Conservation (phyloP, 2,888 invertebrate genomes). For the Liopterus haemorrhoidalis region DNA sequence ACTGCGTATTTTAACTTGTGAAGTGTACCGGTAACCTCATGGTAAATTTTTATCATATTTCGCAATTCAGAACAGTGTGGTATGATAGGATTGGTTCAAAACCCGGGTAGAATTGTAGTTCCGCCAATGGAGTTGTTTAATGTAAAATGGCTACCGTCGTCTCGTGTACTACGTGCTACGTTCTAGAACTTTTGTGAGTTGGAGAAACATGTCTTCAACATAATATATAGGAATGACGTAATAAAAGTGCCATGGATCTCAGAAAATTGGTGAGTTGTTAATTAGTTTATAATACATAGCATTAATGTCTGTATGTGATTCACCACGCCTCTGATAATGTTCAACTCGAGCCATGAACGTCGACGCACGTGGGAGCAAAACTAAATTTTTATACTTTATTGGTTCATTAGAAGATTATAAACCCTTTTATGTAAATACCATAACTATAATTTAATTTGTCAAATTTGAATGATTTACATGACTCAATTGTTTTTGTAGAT, state of each 20-base stretch:
- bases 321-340: conserved; percentile 19
- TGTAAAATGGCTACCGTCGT: conserved; percentile 22
- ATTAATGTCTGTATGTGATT: conserved; percentile 1
- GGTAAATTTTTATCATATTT: no score
- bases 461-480: background rate
- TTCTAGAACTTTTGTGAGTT: conserved; percentile 18
- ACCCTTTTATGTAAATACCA: background rate
- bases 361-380: conserved; percentile 23
- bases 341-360: conserved; percentile 10
- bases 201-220: conserved; percentile 24
- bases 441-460: background rate
- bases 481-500: background rate
- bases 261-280: conserved; percentile 19
- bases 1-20: no score
- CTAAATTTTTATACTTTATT: conserved; percentile 19
- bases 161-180: conserved; percentile 20
- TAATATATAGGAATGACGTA: conserved; percentile 22
- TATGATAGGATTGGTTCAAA: no score
- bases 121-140: no score
- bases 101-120: no score
- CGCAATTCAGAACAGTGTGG: no score
- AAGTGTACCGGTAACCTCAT: no score
- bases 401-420: conserved; percentile 1
- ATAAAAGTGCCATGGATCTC: conserved; percentile 24
- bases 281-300: background rate